Base-by-base conservation (phyloP, 2,888 invertebrate species). In the Volucella inanis region DNA sequence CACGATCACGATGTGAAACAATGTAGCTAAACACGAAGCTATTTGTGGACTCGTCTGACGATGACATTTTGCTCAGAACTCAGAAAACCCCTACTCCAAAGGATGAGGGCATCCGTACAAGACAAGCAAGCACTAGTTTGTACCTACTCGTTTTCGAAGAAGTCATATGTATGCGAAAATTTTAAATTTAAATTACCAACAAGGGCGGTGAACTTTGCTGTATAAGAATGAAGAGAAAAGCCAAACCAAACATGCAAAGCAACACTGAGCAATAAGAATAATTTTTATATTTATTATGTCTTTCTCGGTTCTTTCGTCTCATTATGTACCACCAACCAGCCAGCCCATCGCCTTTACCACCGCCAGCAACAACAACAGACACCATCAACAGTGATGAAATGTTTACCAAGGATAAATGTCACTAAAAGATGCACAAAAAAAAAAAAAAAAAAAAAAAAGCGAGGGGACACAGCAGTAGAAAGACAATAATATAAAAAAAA, bases 161-260 rank as follows among this genome's bases (percentile, higher is more conserved):
- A 31, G 31, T 31, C 31, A 31, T 12, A 47, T 61, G 67, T 61
- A 72, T 79, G 71, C 65, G 31, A 31, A 31, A 79, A 75, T 75
- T 80, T 68, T 75, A 64, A 64, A 49, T 64, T 64, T 49, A 75
- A 68, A 80, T 65, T 75, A 80, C 68, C 75, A 65, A 55, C 61
- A 64, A 68, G 76, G 81, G 71, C 76, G 71, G 71, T 82, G 81
- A 82, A 76, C 81, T 76, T 54, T 82, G 64, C 59, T 10, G 41
- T 50, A 50, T 15, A 62, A 6, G 14, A 8, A 15, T 11, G 50
- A 49, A 41, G 8, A 57, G n/a, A 9, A 43, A 75, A 41, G 52
- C 18, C 6, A 43, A 65, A 50, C 3, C 22, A 65, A 72, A 62
- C 31, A 4, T 6, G 11, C 18, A n/a, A 67, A 18, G 22, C 18